A percentile compares a stretch with the other conserved stretches of the same genome.
phyloP scores from a whole-genome alignment of 2,888 invertebrate genomes.

The Atethmia centrago region DNA sequence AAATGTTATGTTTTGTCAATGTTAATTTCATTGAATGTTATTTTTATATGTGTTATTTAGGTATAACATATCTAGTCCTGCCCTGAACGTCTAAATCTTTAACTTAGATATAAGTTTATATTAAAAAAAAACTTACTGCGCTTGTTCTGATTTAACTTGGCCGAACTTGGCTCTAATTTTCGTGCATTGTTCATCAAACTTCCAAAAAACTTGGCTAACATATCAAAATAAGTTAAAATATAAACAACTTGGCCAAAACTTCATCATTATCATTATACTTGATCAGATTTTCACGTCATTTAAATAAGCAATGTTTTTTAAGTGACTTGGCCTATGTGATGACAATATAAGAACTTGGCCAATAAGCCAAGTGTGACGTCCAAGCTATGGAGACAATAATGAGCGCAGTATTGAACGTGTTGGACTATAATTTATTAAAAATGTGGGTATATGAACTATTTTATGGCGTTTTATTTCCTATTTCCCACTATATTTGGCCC shows the following conservation, averaged over 20 bases:
- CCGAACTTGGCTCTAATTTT: constrained; percentile 33
- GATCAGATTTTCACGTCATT: neutral
- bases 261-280: neutral
- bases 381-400: constrained; percentile 48
- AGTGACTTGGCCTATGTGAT: constrained; percentile 17
- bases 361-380: constrained; percentile 1
- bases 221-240: constrained; percentile 6
- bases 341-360: constrained; percentile 45
- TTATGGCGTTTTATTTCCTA: constrained; percentile 69
- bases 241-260: neutral
- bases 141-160: constrained; percentile 48
- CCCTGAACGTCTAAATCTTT: constrained; percentile 61
- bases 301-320: constrained; percentile 19
- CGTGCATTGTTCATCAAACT: constrained; percentile 8
- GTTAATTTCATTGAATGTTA: constrained; percentile 66
- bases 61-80: constrained; percentile 68
- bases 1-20: constrained; percentile 25
- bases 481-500: too few species aligned
- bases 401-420: constrained; percentile 59
- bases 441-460: constrained; percentile 90
- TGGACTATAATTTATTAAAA: constrained; percentile 83
- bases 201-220: constrained; percentile 13
- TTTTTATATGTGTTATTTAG: constrained; percentile 64
- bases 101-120: constrained; percentile 55
- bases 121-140: constrained; percentile 41